A percentile compares a stretch with the other conserved stretches of the same genome.
These are phyloP conservation scores for Nephrocerus scutellatus DNA, from an alignment of 2,888 invertebrate genomes.

Conservation along the genomic window DNA sequence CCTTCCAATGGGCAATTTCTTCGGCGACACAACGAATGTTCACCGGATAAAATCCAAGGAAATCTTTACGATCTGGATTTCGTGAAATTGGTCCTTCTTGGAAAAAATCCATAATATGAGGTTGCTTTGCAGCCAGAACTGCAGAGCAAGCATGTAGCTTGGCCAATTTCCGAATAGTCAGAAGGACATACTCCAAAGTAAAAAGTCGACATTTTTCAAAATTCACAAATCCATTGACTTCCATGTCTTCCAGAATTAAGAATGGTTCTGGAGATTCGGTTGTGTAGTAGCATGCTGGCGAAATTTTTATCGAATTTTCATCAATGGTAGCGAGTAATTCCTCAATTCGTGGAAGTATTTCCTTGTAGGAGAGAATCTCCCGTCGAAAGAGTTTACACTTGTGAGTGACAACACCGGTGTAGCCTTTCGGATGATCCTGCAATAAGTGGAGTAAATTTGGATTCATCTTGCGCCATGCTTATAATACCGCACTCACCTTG, in stretches of 20 bases:
- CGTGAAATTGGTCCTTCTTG: conserved; percentile 40
- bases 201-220: conserved; percentile 51
- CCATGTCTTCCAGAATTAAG: conserved; percentile 53
- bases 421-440: conserved; percentile 42
- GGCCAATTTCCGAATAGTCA: conserved; percentile 51
- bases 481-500: conserved; percentile 28
- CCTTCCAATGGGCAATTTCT: conserved; percentile 42
- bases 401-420: conserved; percentile 40
- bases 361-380: conserved; percentile 42
- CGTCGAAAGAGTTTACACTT: conserved; percentile 44
- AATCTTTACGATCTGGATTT: conserved; percentile 43
- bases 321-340: conserved; percentile 37
- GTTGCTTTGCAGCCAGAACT: conserved; percentile 33
- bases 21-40: conserved; percentile 42
- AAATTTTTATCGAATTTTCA: conserved; percentile 39
- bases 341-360: conserved; percentile 39
- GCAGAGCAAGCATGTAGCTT: conserved; percentile 53
- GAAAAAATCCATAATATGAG: conserved; percentile 39
- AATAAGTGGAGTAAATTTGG: not conserved
- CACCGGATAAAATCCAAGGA: conserved; percentile 41
- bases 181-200: conserved; percentile 50
- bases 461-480: no score
- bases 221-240: conserved; percentile 51
- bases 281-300: conserved; percentile 43
- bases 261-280: conserved; percentile 44